A percentile compares a stretch with the other conserved stretches of the same genome.
phyloP scores from a whole-genome alignment of 2,113 vertebrate genomes.

The Brachypodius melanocephalos region DNA sequence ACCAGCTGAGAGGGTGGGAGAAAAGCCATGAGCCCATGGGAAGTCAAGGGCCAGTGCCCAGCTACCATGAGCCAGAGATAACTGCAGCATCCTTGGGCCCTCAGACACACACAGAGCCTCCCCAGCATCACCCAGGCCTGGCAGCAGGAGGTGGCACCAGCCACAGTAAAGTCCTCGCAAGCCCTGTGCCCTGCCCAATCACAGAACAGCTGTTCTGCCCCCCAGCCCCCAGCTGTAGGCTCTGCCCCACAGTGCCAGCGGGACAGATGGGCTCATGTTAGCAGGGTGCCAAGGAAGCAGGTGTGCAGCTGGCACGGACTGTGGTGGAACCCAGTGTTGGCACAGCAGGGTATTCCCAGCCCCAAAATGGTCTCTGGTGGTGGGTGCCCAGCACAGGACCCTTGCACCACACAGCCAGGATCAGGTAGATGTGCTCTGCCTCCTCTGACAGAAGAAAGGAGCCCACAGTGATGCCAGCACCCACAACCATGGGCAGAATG shows the following conservation, averaged over 20 bases:
- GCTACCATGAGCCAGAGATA: neutral
- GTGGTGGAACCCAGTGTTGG: fast-evolving
- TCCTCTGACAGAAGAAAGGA: neutral
- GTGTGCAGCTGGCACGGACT: fast-evolving
- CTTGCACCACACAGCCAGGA: neutral
- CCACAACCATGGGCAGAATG: fast-evolving
- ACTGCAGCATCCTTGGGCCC: neutral
- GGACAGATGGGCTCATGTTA: neutral
- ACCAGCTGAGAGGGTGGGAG: neutral
- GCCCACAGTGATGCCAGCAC: neutral
- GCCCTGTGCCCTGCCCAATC: fast-evolving
- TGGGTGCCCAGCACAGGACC: neutral
- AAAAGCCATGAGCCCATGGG: fast-evolving
- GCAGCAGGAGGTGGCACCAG: fast-evolving
- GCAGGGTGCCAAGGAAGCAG: neutral
- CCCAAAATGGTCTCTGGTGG: fast-evolving
- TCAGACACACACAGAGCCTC: fast-evolving
- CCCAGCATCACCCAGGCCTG: neutral
- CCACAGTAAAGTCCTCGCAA: neutral
- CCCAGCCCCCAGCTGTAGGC: fast-evolving
- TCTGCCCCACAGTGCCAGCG: fast-evolving
- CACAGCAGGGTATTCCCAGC: neutral
- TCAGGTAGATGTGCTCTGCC: neutral
- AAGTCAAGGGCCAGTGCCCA: fast-evolving
- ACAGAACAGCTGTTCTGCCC: neutral